Evolutionary conservation across 2,888 invertebrate species (phyloP).

Genomic region (Amphiduros pacificus): DNA sequence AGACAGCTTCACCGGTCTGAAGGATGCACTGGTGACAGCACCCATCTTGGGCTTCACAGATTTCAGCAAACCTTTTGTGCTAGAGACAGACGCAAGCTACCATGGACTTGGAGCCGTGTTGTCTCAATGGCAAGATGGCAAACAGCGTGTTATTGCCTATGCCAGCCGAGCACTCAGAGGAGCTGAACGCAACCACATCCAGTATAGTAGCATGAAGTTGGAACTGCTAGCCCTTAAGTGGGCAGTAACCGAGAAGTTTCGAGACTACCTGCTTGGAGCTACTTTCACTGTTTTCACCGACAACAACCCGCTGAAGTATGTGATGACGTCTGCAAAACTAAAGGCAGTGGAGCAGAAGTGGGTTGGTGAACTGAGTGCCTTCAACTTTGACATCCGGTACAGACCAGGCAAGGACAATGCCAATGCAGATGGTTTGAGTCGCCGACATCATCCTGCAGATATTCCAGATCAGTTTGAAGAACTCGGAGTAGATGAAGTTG

Average conservation of each 20-base stretch:
- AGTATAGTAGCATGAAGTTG: slow-evolving; percentile 29
- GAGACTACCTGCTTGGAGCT: slow-evolving; percentile 24
- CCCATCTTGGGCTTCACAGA: slow-evolving; percentile 30
- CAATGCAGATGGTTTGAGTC: background rate
- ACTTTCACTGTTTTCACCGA: slow-evolving; percentile 25
- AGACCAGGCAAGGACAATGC: background rate
- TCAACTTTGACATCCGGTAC: background rate
- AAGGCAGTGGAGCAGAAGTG: too few species aligned
- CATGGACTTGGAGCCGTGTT: slow-evolving; percentile 27
- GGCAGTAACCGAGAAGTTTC: slow-evolving; percentile 29
- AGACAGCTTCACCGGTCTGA: slow-evolving; percentile 18
- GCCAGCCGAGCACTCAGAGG: slow-evolving; percentile 26
- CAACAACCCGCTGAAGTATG: slow-evolving; percentile 26
- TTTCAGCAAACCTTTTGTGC: slow-evolving; percentile 25
- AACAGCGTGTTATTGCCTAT: slow-evolving; percentile 27
- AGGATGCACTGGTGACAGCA: slow-evolving; percentile 19
- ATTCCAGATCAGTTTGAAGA: background rate
- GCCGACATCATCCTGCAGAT: background rate
- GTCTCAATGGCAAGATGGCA: slow-evolving; percentile 26
- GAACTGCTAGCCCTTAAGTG: slow-evolving; percentile 29
- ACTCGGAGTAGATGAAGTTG: background rate
- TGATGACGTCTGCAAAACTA: background rate
- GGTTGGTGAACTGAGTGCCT: background rate
- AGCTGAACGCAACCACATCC: slow-evolving; percentile 27
- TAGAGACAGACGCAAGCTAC: slow-evolving; percentile 31